These are phyloP conservation scores for Andrena trimmerana DNA, from an alignment of 2,888 invertebrate species.

Conservation along the genomic window DNA sequence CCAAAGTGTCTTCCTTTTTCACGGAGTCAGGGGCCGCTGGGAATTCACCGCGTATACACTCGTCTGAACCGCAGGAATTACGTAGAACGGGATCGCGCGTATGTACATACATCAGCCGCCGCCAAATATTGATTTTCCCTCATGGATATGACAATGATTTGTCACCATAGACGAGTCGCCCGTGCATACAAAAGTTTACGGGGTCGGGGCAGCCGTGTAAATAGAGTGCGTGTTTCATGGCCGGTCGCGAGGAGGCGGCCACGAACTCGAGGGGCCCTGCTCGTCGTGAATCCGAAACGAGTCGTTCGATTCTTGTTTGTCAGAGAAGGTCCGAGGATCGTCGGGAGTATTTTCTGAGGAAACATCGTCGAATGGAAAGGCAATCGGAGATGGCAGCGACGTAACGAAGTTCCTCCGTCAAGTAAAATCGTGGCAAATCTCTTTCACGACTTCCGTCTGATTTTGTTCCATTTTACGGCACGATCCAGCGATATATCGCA, in stretches of 20 bases:
- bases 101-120: slow-evolving; percentile 74
- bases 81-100: slow-evolving; percentile 54
- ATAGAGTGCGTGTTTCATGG: slow-evolving; percentile 62
- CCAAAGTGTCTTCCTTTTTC: slow-evolving; percentile 17
- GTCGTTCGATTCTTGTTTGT: slow-evolving; percentile 59
- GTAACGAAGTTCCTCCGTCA: slow-evolving; percentile 41
- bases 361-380: slow-evolving; percentile 54
- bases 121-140: slow-evolving; percentile 83
- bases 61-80: slow-evolving; percentile 64
- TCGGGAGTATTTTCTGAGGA: slow-evolving; percentile 64
- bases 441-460: slow-evolving; percentile 18
- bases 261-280: slow-evolving; percentile 12
- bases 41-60: slow-evolving; percentile 59
- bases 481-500: slow-evolving; percentile 19
- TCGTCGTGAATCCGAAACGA: slow-evolving; percentile 48
- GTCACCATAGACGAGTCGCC: slow-evolving; percentile 73
- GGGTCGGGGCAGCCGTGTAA: slow-evolving; percentile 47
- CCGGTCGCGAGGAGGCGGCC: not conserved
- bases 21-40: slow-evolving; percentile 43
- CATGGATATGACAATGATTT: slow-evolving; percentile 82
- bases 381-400: slow-evolving; percentile 35
- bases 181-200: slow-evolving; percentile 42
- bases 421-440: slow-evolving; percentile 40
- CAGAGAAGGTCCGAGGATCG: slow-evolving; percentile 12
- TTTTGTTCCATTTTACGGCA: slow-evolving; percentile 36